Evolutionary conservation across 2,113 vertebrate genomes (phyloP), one percentile per base, ranked within the genome.

Genomic region (Lepidothrix coronata): DNA sequence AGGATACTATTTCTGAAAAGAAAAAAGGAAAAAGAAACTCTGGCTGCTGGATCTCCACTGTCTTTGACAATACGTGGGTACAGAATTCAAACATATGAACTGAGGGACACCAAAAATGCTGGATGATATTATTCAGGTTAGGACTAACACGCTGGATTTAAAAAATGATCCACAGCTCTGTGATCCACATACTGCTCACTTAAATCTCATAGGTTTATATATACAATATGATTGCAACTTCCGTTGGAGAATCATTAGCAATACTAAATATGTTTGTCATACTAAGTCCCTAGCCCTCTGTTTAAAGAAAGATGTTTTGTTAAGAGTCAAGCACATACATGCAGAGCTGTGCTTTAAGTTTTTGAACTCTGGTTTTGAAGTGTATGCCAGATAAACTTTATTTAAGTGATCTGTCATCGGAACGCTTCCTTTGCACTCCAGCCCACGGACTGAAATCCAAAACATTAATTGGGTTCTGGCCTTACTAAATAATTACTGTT

Each of bases 331-430:
- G 61, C 90, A 85, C 78, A 58, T 91, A 93, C 89, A 91, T 54
- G 75, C 73, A 57, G 30, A 83, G 49, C 83, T 48, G 66, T 57
- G 62, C 82, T 91, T 94, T 33, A 90, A 91, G 73, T 35, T 93
- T 95, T 92, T 97, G 88, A 92, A 88, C 51, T 86, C 80, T 87
- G 67, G 48, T 82, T 96, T 97, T 96, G 82, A 96, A 95, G 89
- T 96, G 14, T 68, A 37, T 96, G 89, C 89, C 93, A 96, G 95
- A 88, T 82, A 91, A 79, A 86, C 52, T 80, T 75, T 88, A 92
- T 91, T 97, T 83, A 74, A 95, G 85, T 55, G 80, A 80, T 91
- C 41, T 95, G n/a, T 95, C 93, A 86, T 75, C 25, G 2, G 77
- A 87, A 88, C 0, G 24, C 70, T 94, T 87, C 84, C 74, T 78